phyloP scores from a whole-genome alignment of 1,140 invertebrate genomes.

The Aphis gossypii region DNA sequence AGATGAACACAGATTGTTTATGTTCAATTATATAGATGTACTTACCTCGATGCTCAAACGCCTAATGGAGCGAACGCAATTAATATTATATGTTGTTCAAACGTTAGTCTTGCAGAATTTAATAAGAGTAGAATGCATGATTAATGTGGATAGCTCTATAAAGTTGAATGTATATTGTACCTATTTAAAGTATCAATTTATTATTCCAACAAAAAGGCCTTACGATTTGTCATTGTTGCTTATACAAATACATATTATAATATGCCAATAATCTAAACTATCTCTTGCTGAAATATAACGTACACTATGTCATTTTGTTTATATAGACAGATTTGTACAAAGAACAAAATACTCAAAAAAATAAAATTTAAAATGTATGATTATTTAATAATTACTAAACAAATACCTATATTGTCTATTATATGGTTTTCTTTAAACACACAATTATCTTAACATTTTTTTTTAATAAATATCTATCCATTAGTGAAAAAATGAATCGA shows the following conservation, averaged over 20 bases:
- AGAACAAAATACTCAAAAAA: too few relatives aligned
- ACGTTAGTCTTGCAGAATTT: not conserved
- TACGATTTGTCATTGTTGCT: not conserved
- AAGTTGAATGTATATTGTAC: not conserved
- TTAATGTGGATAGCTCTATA: not conserved
- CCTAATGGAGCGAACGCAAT: not conserved
- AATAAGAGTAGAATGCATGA: slow-evolving; percentile 9
- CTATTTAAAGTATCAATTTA: not conserved
- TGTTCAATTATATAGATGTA: not conserved
- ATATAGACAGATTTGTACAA: too few relatives aligned
- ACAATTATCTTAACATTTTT: too few relatives aligned
- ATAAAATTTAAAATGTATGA: too few relatives aligned
- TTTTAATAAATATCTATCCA: too few relatives aligned
- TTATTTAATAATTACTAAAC: too few relatives aligned
- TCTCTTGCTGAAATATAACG: too few relatives aligned
- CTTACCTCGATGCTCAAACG: not conserved
- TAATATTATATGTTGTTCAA: slow-evolving; percentile 8
- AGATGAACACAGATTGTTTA: not conserved
- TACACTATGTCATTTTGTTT: too few relatives aligned
- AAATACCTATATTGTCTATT: too few relatives aligned
- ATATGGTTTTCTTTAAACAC: too few relatives aligned
- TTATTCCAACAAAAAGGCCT: not conserved
- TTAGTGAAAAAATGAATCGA: too few relatives aligned
- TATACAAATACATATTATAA: not conserved
- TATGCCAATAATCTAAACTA: too few relatives aligned